Evolutionary conservation across 1,140 invertebrate species (phyloP).

Genomic region (Temnothorax nylanderi): DNA sequence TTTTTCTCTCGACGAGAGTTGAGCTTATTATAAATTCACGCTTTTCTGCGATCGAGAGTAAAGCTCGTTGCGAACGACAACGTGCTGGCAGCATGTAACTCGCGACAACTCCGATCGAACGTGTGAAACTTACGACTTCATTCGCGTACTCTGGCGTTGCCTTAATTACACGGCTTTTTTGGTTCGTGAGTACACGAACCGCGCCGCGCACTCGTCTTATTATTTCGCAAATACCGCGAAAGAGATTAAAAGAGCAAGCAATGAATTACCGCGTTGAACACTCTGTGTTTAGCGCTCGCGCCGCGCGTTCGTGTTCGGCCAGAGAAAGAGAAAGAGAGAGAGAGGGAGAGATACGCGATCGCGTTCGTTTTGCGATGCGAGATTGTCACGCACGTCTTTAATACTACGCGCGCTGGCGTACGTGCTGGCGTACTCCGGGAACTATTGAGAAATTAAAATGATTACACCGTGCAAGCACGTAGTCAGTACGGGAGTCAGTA

Average conservation of each 20-base stretch:
- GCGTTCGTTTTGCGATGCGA: slow-evolving; percentile 12
- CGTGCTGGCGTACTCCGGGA: neutral
- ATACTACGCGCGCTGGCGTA: neutral
- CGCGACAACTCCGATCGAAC: neutral
- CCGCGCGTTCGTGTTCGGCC: neutral
- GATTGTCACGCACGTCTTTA: slow-evolving; percentile 50
- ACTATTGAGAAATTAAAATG: slow-evolving; percentile 17
- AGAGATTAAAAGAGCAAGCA: slow-evolving; percentile 27
- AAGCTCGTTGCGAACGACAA: no score
- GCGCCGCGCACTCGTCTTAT: neutral
- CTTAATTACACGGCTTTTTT: slow-evolving; percentile 35
- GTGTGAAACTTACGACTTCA: neutral
- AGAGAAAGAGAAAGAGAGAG: neutral
- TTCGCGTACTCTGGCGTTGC: no score
- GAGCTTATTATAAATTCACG: neutral
- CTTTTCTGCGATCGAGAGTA: neutral
- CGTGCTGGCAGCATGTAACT: neutral
- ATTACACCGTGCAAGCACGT: slow-evolving; percentile 27
- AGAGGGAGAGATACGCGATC: neutral
- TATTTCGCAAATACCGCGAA: slow-evolving; percentile 28
- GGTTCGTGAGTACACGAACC: neutral
- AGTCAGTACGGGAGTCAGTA: neutral
- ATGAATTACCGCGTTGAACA: slow-evolving; percentile 29
- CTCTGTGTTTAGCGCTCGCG: slow-evolving; percentile 12
- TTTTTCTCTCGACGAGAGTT: neutral